Conservation (phyloP, 2,797 vertebrate genomes). For the Rhinichthys osculus region DNA sequence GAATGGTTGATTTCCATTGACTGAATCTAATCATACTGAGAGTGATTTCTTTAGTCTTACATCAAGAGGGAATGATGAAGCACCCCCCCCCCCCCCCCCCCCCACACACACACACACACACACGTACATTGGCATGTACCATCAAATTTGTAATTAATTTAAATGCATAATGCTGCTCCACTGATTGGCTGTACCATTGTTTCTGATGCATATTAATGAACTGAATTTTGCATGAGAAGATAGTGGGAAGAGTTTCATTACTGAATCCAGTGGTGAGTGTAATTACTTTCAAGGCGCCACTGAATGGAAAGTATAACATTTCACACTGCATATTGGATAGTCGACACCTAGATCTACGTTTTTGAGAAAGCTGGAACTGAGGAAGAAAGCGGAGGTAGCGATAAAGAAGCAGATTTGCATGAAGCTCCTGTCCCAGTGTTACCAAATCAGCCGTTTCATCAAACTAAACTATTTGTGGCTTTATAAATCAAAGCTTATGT, state of each 20-base stretch:
- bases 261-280: slow-evolving; percentile 80
- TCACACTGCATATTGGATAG: slow-evolving; percentile 46
- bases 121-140: slow-evolving; percentile 51
- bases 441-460: not conserved
- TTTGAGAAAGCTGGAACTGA: slow-evolving; percentile 16
- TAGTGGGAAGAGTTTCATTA: slow-evolving; percentile 73
- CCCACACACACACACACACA: slow-evolving; percentile 10
- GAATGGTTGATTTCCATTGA: slow-evolving; percentile 46
- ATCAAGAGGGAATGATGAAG: slow-evolving; percentile 48
- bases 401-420: not conserved
- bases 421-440: not conserved
- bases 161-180: slow-evolving; percentile 67
- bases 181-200: slow-evolving; percentile 64
- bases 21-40: slow-evolving; percentile 42
- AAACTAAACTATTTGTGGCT: not conserved
- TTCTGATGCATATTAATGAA: slow-evolving; percentile 73
- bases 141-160: slow-evolving; percentile 72
- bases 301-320: slow-evolving; percentile 72
- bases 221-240: slow-evolving; percentile 71
- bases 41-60: slow-evolving; percentile 47
- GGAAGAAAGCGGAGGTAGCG: slow-evolving; percentile 14
- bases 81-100: not conserved
- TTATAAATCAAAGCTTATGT: slow-evolving; percentile 15
- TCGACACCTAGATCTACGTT: slow-evolving; percentile 20
- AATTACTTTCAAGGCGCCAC: slow-evolving; percentile 75